These are phyloP conservation scores for Cyclopterus lumpus DNA, from an alignment of 2,797 vertebrate genomes.

Conservation along the genomic window DNA sequence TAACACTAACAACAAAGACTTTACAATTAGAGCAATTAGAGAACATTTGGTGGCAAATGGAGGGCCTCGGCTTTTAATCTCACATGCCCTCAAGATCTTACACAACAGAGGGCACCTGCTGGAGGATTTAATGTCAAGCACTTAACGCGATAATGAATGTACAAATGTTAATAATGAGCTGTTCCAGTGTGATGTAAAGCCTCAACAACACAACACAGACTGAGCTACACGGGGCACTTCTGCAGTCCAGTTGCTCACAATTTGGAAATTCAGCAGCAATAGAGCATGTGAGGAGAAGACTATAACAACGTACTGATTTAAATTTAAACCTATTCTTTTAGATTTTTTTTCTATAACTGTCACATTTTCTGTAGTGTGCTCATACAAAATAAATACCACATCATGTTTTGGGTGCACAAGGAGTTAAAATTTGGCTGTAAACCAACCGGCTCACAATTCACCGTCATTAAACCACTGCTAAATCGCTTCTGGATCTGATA, in stretches of 20 bases:
- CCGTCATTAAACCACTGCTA: not conserved
- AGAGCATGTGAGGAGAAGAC: not conserved
- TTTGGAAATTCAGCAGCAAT: conserved; percentile 2
- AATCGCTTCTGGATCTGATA: not conserved
- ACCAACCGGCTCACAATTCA: not conserved
- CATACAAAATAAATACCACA: not conserved
- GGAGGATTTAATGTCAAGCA: conserved; percentile 25
- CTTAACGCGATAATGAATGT: conserved; percentile 14
- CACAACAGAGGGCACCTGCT: not conserved
- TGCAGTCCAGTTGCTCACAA: not conserved
- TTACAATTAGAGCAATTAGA: conserved; percentile 44
- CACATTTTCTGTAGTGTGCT: not conserved
- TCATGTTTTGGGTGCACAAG: not conserved
- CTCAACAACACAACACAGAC: not conserved
- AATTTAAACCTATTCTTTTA: not conserved
- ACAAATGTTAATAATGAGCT: conserved; percentile 32
- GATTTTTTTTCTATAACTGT: not conserved
- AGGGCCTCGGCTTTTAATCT: conserved; percentile 31
- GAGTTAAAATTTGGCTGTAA: not conserved
- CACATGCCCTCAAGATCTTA: conserved; percentile 28
- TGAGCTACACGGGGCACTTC: not conserved
- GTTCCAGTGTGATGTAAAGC: conserved; percentile 10
- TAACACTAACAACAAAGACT: conserved; percentile 52
- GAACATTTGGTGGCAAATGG: conserved; percentile 33
- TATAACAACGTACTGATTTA: not conserved